Evolutionary conservation across 1,140 invertebrate species (phyloP).

Genomic region (Leptinotarsa undecemlineata): DNA sequence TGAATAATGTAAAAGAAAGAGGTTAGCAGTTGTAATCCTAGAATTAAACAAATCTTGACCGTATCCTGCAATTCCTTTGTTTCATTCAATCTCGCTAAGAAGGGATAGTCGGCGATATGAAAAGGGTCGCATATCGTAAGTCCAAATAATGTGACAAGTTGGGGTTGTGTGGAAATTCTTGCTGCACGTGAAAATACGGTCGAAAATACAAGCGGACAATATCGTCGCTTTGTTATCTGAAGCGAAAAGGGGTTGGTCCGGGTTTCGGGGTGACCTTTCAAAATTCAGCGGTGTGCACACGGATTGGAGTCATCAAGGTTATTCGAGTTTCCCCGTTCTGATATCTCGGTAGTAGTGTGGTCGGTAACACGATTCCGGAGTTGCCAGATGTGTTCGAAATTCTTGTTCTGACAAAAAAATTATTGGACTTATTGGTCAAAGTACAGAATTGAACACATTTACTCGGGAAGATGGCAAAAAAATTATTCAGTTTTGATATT

Average conservation of each 20-base stretch:
- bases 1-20: too few species aligned
- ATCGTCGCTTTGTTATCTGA: neutral
- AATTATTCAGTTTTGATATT: too few species aligned
- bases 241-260: constrained; percentile 15
- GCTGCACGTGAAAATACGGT: neutral
- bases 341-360: constrained; percentile 10
- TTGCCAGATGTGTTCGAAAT: neutral
- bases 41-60: constrained; percentile 20
- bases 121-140: constrained; percentile 5
- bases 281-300: constrained; percentile 12
- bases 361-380: constrained; percentile 7
- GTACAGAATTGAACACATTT: too few species aligned
- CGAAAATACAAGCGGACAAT: constrained; percentile 10
- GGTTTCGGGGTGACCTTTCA: constrained; percentile 18
- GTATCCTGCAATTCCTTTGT: constrained; percentile 17
- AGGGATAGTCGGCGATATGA: constrained; percentile 8
- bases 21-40: neutral
- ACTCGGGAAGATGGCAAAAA: too few species aligned
- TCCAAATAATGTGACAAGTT: neutral
- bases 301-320: constrained; percentile 21
- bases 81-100: constrained; percentile 15
- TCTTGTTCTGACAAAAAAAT: too few species aligned
- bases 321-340: neutral
- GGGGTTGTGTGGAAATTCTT: neutral
- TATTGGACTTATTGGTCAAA: too few species aligned